Conservation (phyloP, 2,113 vertebrate genomes). For the Hirundichthys speculiger region DNA sequence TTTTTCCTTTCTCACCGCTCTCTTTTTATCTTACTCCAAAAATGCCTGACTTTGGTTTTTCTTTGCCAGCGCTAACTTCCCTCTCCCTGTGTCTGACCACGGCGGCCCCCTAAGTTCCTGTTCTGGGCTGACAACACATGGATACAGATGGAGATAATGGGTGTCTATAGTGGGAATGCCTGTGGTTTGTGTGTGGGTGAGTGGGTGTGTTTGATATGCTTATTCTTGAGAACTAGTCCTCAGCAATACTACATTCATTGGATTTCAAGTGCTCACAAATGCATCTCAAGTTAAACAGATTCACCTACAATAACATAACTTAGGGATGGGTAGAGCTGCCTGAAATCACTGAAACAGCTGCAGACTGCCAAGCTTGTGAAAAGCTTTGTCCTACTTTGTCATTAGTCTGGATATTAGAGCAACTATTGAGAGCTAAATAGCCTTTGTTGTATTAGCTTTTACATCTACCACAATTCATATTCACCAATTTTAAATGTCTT, state of each 20-base stretch:
- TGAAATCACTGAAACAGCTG: too few species aligned
- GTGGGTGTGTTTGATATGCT: conserved; percentile 27
- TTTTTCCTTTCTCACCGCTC: conserved; percentile 74
- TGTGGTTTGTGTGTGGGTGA: conserved; percentile 60
- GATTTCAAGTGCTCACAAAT: conserved; percentile 3
- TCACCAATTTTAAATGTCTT: too few species aligned
- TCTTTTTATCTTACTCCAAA: conserved; percentile 83
- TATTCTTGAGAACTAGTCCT: conserved; percentile 27
- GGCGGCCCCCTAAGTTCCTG: conserved; percentile 72
- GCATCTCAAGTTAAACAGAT: neutral
- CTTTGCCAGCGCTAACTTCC: conserved; percentile 71
- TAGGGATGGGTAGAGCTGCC: too few species aligned
- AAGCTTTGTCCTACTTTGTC: too few species aligned
- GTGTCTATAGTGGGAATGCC: conserved; percentile 69
- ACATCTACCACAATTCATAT: too few species aligned
- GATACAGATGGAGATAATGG: conserved; percentile 67
- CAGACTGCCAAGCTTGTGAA: too few species aligned
- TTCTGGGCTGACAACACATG: conserved; percentile 61
- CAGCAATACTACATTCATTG: conserved; percentile 17
- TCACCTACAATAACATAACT: too few species aligned
- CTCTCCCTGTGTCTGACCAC: conserved; percentile 68
- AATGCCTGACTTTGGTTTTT: conserved; percentile 76
- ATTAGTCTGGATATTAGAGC: too few species aligned
- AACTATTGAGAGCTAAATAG: too few species aligned
- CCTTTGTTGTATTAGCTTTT: too few species aligned